Conservation (phyloP, 1,140 invertebrate species). For the Mya arenaria region DNA sequence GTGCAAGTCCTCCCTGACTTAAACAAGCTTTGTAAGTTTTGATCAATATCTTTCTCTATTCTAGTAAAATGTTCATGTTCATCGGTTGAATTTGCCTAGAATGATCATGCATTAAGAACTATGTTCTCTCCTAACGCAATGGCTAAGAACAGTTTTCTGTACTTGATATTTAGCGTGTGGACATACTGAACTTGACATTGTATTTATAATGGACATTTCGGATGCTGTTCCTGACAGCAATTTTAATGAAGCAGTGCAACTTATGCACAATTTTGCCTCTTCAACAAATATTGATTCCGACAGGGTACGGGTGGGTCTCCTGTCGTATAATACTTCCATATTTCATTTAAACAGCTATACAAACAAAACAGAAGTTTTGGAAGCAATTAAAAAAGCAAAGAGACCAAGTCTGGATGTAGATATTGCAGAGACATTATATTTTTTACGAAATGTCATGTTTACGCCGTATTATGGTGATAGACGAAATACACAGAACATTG, state of each 20-base stretch:
- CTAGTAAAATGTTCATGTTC: too few species aligned
- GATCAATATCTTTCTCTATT: too few species aligned
- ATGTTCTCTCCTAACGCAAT: background rate
- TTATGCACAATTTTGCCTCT: background rate
- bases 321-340: background rate
- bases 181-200: background rate
- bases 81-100: background rate
- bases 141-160: too few species aligned
- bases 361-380: background rate
- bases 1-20: background rate
- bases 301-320: background rate
- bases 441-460: slow-evolving; percentile 3
- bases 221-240: background rate
- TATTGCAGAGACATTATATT: background rate
- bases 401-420: too few species aligned
- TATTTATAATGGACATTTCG: slow-evolving; percentile 26
- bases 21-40: slow-evolving; percentile 19
- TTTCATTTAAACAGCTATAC: slow-evolving; percentile 24
- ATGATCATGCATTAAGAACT: too few species aligned
- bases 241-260: slow-evolving; percentile 9
- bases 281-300: background rate
- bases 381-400: background rate
- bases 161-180: slow-evolving; percentile 8
- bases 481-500: slow-evolving; percentile 7
- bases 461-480: slow-evolving; percentile 9